Base-by-base conservation (phyloP, 2,113 vertebrate species). In the Zeus faber region DNA sequence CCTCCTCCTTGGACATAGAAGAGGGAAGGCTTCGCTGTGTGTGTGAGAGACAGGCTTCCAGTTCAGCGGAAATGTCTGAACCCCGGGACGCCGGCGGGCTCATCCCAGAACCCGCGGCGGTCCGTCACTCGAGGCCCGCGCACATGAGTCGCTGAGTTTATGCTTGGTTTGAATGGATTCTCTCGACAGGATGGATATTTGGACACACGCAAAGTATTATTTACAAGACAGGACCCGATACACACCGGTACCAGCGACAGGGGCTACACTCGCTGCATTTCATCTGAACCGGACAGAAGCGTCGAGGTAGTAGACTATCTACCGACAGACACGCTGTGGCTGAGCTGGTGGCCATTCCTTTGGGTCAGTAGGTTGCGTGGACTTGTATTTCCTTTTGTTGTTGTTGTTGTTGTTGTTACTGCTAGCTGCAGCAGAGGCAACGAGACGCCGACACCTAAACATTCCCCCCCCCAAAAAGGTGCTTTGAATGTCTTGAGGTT, bases 401-500 rank as follows among this genome's bases (percentile, higher is more conserved):
- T 41, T 24, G 18, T 22, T 48, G 25, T 29, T 1, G 37, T 31
- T 25, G 16, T 55, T 1, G 56, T 51, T 22, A 65, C 72, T 66
- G 75, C 76, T 1, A 70, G 65, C 40, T 67, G 67, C 75, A 75
- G 75, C 70, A 22, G 62, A 82, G 80, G 77, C 76, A 76, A 78
- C 81, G 4, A 50, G 74, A 76, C 49, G 58, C 44, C 62, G 64
- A 69, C 76, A 39, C 51, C 68, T 22, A 44, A 41, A 44, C 18
- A 44, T 17, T 67, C 70, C 62, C 64, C 65, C 54, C 50, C 39
- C 57, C 58, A 20, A 55, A 62, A 85, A 87, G 84, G 84, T 84
- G 85, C 77, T 80, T 70, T 27, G 68, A 83, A 79, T 70, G 57
- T 84, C 62, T 14, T 85, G 85, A 88, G 87, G 86, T 44, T 44